These are phyloP conservation scores for Adelphocoris suturalis DNA, from an alignment of 2,888 invertebrate species.

Conservation along the genomic window DNA sequence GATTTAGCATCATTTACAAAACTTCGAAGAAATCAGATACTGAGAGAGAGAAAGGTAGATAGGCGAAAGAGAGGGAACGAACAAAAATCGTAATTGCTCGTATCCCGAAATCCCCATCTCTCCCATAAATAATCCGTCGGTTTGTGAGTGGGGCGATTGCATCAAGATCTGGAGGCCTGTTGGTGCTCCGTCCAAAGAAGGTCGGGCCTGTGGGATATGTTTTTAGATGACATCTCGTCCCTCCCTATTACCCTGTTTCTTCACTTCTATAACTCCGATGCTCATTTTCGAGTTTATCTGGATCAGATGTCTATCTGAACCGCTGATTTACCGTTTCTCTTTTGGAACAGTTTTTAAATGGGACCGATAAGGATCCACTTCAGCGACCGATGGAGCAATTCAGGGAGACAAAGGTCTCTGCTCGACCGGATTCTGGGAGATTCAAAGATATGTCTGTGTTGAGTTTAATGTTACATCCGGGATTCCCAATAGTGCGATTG, in stretches of 20 bases:
- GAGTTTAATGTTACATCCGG: too few relatives aligned
- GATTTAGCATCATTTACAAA: conserved; percentile 54
- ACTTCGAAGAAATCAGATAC: conserved; percentile 8
- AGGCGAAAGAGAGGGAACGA: not conserved
- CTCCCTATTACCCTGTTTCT: not conserved
- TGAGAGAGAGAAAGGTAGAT: not conserved
- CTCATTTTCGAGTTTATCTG: not conserved
- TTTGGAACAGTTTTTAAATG: not conserved
- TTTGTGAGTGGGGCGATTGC: conserved; percentile 37
- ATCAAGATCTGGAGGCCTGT: conserved; percentile 49
- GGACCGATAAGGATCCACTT: not conserved
- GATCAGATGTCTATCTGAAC: not conserved
- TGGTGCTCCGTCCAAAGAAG: not conserved
- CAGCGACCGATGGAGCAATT: not conserved
- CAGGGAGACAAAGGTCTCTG: too few relatives aligned
- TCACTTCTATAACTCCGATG: conserved; percentile 1
- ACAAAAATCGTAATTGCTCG: conserved; percentile 57
- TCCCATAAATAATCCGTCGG: conserved; percentile 51
- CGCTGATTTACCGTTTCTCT: not conserved
- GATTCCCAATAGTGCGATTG: too few relatives aligned
- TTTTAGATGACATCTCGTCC: not conserved
- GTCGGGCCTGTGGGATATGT: not conserved
- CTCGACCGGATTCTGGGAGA: too few relatives aligned
- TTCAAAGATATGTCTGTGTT: too few relatives aligned
- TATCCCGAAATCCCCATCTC: conserved; percentile 49